Conservation (phyloP, 2,113 vertebrate species). For the Callorhinus ursinus region DNA sequence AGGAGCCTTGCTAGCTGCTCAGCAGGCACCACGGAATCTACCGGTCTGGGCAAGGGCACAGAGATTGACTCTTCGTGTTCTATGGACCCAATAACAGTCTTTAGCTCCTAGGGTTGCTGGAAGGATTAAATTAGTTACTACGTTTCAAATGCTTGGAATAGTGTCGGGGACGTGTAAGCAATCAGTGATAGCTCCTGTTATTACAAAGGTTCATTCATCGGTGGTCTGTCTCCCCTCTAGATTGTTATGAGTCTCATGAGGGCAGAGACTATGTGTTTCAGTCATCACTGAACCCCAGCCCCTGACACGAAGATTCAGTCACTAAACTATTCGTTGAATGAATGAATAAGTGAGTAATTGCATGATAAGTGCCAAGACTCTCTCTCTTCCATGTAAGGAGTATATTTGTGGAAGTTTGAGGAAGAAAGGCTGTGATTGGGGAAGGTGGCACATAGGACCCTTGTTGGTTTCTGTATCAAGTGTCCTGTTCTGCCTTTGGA, state of each 20-base stretch:
- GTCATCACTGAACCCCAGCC: constrained; percentile 8
- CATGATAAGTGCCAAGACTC: neutral
- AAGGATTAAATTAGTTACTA: constrained; percentile 28
- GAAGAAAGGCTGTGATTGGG: neutral
- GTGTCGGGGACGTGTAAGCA: neutral
- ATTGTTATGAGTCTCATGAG: neutral
- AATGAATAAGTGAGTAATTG: neutral
- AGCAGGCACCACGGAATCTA: neutral
- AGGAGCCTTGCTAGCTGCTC: neutral
- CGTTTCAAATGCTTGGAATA: neutral
- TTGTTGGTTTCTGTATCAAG: neutral
- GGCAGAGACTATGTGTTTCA: neutral
- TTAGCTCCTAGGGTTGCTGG: neutral
- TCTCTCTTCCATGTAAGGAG: neutral
- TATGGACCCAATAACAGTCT: neutral
- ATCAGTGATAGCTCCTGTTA: neutral
- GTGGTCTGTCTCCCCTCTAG: neutral
- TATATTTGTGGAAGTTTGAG: neutral
- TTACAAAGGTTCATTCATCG: neutral
- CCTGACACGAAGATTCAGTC: neutral
- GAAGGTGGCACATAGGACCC: neutral
- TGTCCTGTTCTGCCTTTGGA: neutral
- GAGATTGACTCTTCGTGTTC: neutral
- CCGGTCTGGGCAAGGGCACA: neutral
- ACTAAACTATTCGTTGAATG: constrained; percentile 9